Conservation (phyloP, 2,888 invertebrate genomes). For the Hyles lineata region DNA sequence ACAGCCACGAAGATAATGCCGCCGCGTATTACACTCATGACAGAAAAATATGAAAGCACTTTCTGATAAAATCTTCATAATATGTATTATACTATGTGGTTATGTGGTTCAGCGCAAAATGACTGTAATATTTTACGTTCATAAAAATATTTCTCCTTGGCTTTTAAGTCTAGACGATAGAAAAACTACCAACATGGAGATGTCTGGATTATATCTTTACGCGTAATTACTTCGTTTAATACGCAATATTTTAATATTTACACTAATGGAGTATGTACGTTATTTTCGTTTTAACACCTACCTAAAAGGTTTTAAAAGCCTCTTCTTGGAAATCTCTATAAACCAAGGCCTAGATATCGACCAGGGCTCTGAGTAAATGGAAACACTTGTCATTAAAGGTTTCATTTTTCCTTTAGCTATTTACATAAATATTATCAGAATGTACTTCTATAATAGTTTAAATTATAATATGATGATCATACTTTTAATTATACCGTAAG, state of each 20-base stretch:
- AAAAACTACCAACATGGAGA: background rate
- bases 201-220: conserved; percentile 12
- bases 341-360: background rate
- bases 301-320: background rate
- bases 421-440: no score
- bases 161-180: conserved; percentile 20
- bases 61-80: conserved; percentile 21
- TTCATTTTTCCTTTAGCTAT: background rate
- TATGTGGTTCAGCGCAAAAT: conserved; percentile 19
- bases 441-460: no score
- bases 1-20: conserved; percentile 1
- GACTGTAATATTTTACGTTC: conserved; percentile 16
- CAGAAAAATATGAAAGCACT: conserved; percentile 18
- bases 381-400: background rate
- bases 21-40: conserved; percentile 6
- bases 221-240: background rate
- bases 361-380: background rate
- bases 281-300: background rate
- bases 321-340: background rate
- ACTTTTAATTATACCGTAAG: no score
- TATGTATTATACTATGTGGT: background rate
- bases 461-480: no score
- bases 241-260: background rate
- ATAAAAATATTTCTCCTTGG: conserved; percentile 15
- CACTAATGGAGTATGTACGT: background rate